phyloP scores from a whole-genome alignment of 2,113 vertebrate species.

The Nipponia nippon region DNA sequence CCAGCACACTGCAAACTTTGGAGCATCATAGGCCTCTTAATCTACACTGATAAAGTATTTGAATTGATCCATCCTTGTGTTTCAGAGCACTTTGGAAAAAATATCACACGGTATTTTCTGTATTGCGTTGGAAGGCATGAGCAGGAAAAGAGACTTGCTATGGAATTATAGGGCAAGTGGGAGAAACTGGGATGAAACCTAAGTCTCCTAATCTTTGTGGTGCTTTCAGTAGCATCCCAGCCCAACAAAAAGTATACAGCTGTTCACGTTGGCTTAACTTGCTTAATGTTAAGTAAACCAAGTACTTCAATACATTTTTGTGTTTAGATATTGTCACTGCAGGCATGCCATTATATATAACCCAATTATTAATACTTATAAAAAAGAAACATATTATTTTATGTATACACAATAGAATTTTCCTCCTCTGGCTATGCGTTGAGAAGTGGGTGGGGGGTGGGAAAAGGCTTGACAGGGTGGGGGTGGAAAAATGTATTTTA shows the following conservation, averaged over 20 bases:
- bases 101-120: background rate
- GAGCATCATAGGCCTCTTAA: background rate
- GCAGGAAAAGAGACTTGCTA: background rate
- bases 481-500: background rate
- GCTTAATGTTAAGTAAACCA: background rate
- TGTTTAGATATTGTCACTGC: background rate
- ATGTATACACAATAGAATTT: background rate
- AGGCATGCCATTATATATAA: background rate
- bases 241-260: background rate
- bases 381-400: background rate
- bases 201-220: background rate
- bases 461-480: background rate
- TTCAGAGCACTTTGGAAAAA: background rate
- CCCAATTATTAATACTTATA: background rate
- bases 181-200: background rate
- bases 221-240: background rate
- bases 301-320: background rate
- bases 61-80: background rate
- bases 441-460: background rate
- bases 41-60: accelerated
- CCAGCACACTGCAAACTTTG: background rate
- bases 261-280: background rate
- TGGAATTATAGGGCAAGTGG: background rate
- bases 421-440: background rate
- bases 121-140: accelerated